A percentile compares a stretch with the other conserved stretches of the same genome.
Conservation (phyloP, 2,113 vertebrate genomes). For the Spilogale gracilis region DNA sequence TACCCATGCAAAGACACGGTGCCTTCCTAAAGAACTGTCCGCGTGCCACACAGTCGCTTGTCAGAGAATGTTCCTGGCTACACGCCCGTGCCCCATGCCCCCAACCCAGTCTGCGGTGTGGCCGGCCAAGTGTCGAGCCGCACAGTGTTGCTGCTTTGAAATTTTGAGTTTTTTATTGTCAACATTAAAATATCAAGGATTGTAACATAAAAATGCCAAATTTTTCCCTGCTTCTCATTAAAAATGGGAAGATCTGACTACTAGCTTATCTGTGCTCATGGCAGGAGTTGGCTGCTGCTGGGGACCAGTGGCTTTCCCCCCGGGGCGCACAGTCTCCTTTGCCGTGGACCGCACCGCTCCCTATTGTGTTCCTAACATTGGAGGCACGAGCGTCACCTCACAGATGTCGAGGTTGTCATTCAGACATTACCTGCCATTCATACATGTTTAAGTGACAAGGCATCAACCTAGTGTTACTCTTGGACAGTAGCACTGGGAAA, state of each 20-base stretch:
- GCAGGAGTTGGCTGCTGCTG: background rate
- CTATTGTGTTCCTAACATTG: accelerated
- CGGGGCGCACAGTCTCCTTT: accelerated
- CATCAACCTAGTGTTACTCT: background rate
- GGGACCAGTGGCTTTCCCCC: no score
- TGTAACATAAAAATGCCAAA: background rate
- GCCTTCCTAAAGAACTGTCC: background rate
- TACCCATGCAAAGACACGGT: background rate
- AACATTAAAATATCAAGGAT: background rate
- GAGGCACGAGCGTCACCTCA: background rate
- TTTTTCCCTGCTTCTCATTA: background rate
- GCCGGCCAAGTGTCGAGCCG: background rate
- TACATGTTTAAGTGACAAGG: background rate
- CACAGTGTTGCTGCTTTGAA: background rate
- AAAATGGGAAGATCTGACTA: background rate
- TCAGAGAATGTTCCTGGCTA: background rate
- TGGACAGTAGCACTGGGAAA: background rate
- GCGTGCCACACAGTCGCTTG: background rate
- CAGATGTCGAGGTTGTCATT: background rate
- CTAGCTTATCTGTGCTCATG: background rate
- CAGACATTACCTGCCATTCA: background rate
- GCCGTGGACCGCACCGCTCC: background rate
- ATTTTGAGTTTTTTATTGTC: background rate
- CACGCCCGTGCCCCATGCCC: no score
- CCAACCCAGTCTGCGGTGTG: background rate